Conservation (phyloP, 2,797 vertebrate genomes). For the Valencia hispanica region DNA sequence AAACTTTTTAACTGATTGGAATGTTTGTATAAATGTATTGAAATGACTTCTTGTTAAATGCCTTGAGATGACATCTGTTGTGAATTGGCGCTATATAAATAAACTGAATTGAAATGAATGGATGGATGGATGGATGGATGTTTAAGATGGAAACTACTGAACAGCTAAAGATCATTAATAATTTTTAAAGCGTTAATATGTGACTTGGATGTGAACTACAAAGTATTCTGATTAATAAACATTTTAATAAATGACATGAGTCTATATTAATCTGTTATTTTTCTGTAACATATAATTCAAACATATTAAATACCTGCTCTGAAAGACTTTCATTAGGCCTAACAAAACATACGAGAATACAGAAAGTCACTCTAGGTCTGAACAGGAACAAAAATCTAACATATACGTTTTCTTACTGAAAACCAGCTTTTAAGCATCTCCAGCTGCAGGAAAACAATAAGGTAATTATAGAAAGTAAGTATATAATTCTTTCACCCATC, state of each 20-base stretch:
- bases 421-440: too few species aligned
- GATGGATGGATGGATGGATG: too few species aligned
- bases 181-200: not conserved
- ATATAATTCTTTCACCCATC: not conserved
- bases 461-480: not conserved
- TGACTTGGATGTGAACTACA: not conserved
- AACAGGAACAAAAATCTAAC: not conserved
- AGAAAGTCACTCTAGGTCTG: not conserved
- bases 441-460: not conserved
- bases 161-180: not conserved
- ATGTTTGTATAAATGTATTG: too few species aligned
- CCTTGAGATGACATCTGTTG: too few species aligned
- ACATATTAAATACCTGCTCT: slow-evolving; percentile 25
- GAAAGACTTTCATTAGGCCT: not conserved
- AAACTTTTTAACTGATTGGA: too few species aligned
- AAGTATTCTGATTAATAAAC: not conserved
- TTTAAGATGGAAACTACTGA: not conserved
- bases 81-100: too few species aligned
- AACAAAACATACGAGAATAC: slow-evolving; percentile 18
- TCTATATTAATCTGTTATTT: not conserved
- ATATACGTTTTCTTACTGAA: not conserved
- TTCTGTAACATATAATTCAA: not conserved
- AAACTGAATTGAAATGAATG: too few species aligned
- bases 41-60: too few species aligned
- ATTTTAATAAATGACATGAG: not conserved